Base-by-base conservation (phyloP, 2,888 invertebrate species). In the Apamea epomidion region DNA sequence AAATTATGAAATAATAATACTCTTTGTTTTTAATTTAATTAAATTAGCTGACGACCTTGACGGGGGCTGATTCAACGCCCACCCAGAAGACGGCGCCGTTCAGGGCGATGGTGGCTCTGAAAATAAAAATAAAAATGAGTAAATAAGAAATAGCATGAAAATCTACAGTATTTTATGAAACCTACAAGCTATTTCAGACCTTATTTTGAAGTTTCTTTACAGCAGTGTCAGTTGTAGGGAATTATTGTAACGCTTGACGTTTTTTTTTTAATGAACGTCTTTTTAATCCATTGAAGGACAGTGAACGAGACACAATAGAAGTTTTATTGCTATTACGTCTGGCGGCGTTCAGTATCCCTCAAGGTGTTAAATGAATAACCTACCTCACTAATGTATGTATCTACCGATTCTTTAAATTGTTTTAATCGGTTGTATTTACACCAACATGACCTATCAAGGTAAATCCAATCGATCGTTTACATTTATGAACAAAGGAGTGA, bases 41-140 rank as follows among this genome's bases (percentile, higher is more conserved):
- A 83, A 86, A 73, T 91, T 92, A 93, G 81, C 90, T 92, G 79
- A 91, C 91, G n/a, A 98, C 97, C 93, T 97, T 97, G 78, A 98
- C 95, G 69, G 97, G 97, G 76, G 97, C 97, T 58, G 97, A 97
- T 91, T 98, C 97, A 74, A 98, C 97, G 70, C 97, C 97, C 7
- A 98, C 98, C 98, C 98, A 98, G 95, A 98, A 98, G 25, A 97
- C 97, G 12, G 97, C 98, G n/a, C 98, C 98, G 92, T 98, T 97
- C 92, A 97, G 95, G 60, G 98, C 98, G 78, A 98, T 97, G 62
- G 98, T 98, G 29, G 97, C 98, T 91, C 98, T 98, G 96, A 25
- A 90, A 97, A 97, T 85, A 89, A 80, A 80, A 74, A 54, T 0
- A 54, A 69, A 1, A 60, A n/a, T 71, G 32, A 48, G n/a, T 67